Evolutionary conservation across 2,797 vertebrate genomes (phyloP).

Genomic region (Acestrorhynchus altus): DNA sequence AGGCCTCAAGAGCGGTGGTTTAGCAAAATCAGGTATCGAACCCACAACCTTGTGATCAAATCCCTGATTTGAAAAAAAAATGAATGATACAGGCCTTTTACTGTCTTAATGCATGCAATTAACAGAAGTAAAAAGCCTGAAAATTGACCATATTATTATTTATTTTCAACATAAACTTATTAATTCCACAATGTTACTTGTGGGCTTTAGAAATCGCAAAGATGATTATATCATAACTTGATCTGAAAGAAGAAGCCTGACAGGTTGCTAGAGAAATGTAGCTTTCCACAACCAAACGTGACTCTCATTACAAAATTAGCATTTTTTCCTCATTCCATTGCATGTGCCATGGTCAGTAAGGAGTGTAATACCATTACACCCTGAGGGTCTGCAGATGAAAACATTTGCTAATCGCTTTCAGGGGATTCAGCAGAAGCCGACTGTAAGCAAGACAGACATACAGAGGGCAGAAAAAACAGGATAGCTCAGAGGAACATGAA

Average conservation of each 20-base stretch:
- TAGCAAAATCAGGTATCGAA: no score
- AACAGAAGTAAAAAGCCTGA: no score
- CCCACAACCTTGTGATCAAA: no score
- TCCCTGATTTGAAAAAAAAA: no score
- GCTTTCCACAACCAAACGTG: neutral
- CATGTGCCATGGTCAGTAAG: neutral
- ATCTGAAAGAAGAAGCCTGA: neutral
- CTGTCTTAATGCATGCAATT: neutral
- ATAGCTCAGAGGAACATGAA: neutral
- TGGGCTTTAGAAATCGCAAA: neutral
- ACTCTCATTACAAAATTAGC: neutral
- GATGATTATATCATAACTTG: neutral
- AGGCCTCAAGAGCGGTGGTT: no score
- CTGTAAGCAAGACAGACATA: constrained; percentile 3
- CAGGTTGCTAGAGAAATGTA: no score
- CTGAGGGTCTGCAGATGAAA: constrained; percentile 17
- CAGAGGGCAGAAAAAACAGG: constrained; percentile 8
- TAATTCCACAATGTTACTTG: neutral
- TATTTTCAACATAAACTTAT: neutral
- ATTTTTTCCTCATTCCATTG: constrained; percentile 4
- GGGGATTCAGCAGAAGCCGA: neutral
- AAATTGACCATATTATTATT: neutral
- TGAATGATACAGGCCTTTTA: neutral
- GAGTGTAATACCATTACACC: constrained; percentile 11
- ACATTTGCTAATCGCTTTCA: neutral